Evolutionary conservation across 2,888 invertebrate genomes (phyloP), one percentile per base, ranked within the genome.

Genomic region (Gnatocerus cornutus): DNA sequence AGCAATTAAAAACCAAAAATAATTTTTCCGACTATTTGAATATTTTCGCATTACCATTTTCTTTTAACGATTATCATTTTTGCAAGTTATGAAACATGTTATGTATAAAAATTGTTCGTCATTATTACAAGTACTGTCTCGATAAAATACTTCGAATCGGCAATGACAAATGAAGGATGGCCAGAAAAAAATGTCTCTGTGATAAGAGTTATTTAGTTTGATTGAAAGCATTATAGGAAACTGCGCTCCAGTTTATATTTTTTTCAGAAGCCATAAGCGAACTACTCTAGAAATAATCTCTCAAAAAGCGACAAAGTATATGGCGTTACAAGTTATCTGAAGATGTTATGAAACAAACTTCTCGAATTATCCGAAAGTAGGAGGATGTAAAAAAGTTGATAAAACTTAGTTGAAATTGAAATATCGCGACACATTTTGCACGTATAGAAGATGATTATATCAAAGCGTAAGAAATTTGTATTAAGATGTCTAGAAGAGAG

Each of bases 261-360:
- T 29, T 33, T 33, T 33, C 33, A 33, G 33, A 33, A 33, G 33
- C n/a, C 33, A n/a, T 33, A 33, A 33, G 33, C n/a, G 33, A 9
- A 7, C 3, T 33, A 33, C 33, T 2, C 33, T 13, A 63, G 50
- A 48, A 52, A 64, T 64, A 52, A 69, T 69, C 45, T 39, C 27
- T 58, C 45, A 59, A 64, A 46, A 65, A 65, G 59, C 64, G 64
- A 64, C 65, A 69, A 61, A 68, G 58, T 69, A 64, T 61, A 53
- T 65, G 52, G 68, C 56, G 68, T 64, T 65, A 65, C 65, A 65
- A 58, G 52, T 69, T 72, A 69, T 69, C 68, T 50, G 55, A 66
- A 30, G 29, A 55, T 69, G 69, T 69, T 69, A 69, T 65, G 61
- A 62, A 55, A 29, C 50, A 66, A 71, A 71, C 52, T 71, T 71